These are phyloP conservation scores for Saguinus imperator DNA, from an alignment of 2,113 vertebrate genomes.

Conservation along the genomic window DNA sequence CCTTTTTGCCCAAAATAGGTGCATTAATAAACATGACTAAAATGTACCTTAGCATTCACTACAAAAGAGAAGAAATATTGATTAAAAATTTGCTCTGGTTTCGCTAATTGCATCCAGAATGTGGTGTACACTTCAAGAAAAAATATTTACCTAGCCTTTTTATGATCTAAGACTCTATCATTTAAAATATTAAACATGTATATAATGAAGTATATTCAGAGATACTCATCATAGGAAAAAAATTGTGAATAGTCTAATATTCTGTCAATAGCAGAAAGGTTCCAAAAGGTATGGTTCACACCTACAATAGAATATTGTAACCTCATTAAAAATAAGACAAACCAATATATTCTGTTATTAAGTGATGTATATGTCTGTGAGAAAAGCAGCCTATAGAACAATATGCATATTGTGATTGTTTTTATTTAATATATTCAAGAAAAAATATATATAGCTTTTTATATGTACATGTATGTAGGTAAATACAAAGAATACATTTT, in stretches of 20 bases:
- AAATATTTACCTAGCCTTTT: not conserved
- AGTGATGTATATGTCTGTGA: not conserved
- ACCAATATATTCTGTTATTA: not conserved
- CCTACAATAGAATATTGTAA: not conserved
- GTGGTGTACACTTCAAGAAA: rapidly evolving
- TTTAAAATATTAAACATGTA: not conserved
- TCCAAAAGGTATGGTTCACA: not conserved
- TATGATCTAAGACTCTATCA: not conserved
- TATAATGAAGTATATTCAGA: not conserved
- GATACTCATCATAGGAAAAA: not conserved
- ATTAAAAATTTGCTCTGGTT: not conserved
- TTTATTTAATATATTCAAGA: not conserved
- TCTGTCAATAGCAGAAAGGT: rapidly evolving
- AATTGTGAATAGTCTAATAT: not conserved
- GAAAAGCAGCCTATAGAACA: not conserved
- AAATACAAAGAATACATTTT: not conserved
- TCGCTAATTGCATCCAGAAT: not conserved
- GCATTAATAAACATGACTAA: not conserved
- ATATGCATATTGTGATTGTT: not conserved
- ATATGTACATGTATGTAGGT: not conserved
- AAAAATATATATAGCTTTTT: not conserved
- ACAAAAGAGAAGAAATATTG: not conserved
- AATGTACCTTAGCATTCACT: not conserved
- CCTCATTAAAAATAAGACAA: not conserved
- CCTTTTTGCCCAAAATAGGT: not conserved